Conservation (phyloP, 2,888 invertebrate species). For the Carpatolechia fugitivella region DNA sequence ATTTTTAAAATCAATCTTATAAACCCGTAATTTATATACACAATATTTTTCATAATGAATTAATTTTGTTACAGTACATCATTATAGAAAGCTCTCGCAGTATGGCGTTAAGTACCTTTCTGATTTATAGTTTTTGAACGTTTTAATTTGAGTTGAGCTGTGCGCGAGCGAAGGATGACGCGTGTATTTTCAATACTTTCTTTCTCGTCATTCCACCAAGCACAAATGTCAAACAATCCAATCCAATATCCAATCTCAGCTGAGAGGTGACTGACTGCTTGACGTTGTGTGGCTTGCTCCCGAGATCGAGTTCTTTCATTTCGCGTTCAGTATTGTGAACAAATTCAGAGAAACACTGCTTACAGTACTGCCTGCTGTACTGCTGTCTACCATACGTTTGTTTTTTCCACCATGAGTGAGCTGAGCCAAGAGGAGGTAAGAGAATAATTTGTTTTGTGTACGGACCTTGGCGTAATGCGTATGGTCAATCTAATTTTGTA, state of each 20-base stretch:
- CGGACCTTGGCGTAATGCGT: conserved; percentile 66
- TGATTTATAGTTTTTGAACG: too few species aligned
- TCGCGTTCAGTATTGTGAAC: conserved; percentile 48
- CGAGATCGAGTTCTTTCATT: conserved; percentile 34
- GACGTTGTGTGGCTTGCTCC: conserved; percentile 68
- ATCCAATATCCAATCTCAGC: conserved; percentile 49
- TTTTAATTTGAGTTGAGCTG: too few species aligned
- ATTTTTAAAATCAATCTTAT: too few species aligned
- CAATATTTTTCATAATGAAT: too few species aligned
- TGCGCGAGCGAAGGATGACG: conserved; percentile 58
- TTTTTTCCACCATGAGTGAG: conserved; percentile 84
- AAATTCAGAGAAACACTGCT: conserved; percentile 52
- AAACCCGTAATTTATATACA: too few species aligned
- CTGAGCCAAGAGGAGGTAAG: conserved; percentile 93
- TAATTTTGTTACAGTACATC: too few species aligned
- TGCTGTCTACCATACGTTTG: conserved; percentile 39
- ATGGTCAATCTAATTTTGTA: conserved; percentile 77
- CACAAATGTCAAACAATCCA: conserved; percentile 62
- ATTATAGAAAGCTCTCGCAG: too few species aligned
- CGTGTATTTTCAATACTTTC: conserved; percentile 77
- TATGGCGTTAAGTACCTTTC: too few species aligned
- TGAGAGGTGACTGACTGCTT: conserved; percentile 76
- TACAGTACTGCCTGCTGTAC: conserved; percentile 37
- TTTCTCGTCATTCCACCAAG: conserved; percentile 60
- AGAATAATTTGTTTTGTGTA: conserved; percentile 58